Evolutionary conservation across 2,888 invertebrate genomes (phyloP).

Genomic region (Oconnorella tubifera): DNA sequence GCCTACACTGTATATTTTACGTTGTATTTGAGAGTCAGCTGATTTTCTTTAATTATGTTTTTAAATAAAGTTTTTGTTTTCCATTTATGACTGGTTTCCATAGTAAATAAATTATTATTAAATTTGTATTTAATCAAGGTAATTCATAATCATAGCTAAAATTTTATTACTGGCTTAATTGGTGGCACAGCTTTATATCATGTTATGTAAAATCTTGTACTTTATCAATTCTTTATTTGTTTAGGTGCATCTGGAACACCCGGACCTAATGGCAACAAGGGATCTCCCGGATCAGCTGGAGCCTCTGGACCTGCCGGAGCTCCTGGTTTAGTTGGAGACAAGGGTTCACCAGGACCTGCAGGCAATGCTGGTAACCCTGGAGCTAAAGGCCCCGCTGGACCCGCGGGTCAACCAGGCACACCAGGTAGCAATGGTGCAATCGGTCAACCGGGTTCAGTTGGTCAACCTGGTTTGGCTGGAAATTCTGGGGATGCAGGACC

Average conservation of each 20-base stretch:
- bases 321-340: slow-evolving; percentile 21
- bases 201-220: too few relatives aligned
- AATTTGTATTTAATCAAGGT: too few relatives aligned
- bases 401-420: slow-evolving; percentile 60
- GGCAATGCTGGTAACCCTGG: slow-evolving; percentile 27
- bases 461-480: not conserved
- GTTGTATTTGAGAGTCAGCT: too few relatives aligned
- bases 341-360: not conserved
- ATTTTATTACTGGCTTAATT: too few relatives aligned
- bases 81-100: too few relatives aligned
- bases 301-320: slow-evolving; percentile 20
- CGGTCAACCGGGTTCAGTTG: not conserved
- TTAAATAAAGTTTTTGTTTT: too few relatives aligned
- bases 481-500: slow-evolving; percentile 16
- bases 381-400: slow-evolving; percentile 24
- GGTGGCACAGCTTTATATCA: too few relatives aligned
- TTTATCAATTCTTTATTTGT: too few relatives aligned
- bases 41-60: too few relatives aligned
- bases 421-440: not conserved
- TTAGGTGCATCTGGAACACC: not conserved
- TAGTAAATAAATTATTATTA: too few relatives aligned
- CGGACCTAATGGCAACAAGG: slow-evolving; percentile 26
- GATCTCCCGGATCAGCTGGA: slow-evolving; percentile 62
- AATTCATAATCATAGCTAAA: too few relatives aligned
- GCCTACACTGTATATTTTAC: too few relatives aligned